Evolutionary conservation across 2,113 vertebrate genomes (phyloP).

Genomic region (Hipposideros armiger): DNA sequence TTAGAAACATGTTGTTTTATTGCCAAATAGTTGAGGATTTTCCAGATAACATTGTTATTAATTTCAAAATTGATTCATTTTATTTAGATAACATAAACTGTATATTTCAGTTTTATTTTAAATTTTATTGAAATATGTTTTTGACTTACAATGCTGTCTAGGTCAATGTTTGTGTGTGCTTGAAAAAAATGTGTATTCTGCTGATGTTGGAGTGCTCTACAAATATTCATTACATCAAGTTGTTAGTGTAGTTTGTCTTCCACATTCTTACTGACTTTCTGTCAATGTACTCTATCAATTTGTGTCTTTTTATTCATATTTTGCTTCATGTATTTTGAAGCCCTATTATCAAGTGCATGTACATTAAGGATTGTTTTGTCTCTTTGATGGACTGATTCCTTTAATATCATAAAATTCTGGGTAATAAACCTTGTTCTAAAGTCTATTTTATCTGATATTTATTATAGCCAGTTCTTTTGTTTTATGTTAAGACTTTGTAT

Average conservation of each 20-base stretch:
- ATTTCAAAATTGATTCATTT: constrained; percentile 22
- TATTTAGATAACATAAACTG: neutral
- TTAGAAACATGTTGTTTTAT: neutral
- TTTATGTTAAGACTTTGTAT: neutral
- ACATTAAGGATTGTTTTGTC: neutral
- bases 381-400: neutral
- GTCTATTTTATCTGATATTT: neutral
- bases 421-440: neutral
- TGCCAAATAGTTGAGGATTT: neutral
- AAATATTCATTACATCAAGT: neutral
- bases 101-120: neutral
- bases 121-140: neutral
- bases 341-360: neutral
- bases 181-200: neutral
- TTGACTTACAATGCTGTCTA: neutral
- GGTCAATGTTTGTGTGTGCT: neutral
- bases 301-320: neutral
- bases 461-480: neutral
- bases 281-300: neutral
- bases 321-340: constrained; percentile 42
- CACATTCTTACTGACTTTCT: neutral
- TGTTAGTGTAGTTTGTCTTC: neutral
- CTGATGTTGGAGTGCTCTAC: neutral
- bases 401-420: neutral
- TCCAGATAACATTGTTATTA: neutral